A percentile compares a stretch with the other conserved stretches of the same genome.
Evolutionary conservation across 2,797 vertebrate genomes (phyloP).

Genomic region (Zalophus californianus): DNA sequence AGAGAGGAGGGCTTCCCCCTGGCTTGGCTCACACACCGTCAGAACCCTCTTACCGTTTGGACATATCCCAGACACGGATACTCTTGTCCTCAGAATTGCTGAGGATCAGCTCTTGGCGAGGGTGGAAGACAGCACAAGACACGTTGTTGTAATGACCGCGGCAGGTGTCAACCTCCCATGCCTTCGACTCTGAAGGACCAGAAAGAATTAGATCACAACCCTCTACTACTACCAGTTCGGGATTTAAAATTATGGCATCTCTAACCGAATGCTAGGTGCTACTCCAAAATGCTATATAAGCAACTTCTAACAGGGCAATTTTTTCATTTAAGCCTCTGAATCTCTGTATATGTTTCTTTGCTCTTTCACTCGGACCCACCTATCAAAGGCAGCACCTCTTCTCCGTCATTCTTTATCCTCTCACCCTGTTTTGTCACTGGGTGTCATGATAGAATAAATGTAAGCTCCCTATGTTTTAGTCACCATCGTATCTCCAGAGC

Average conservation of each 20-base stretch:
- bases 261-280: neutral
- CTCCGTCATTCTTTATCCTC: neutral
- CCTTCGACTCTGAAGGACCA: slow-evolving; percentile 93
- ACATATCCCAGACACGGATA: slow-evolving; percentile 99
- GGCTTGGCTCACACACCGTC: neutral
- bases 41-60: slow-evolving; percentile 89
- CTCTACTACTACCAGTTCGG: neutral
- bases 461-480: neutral
- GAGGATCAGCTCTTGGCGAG: slow-evolving; percentile 97
- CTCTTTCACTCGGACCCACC: neutral
- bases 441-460: neutral
- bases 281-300: neutral
- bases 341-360: neutral
- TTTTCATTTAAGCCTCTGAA: neutral
- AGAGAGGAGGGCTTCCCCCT: neutral
- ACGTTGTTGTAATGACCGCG: slow-evolving; percentile 99
- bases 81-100: slow-evolving; percentile 99
- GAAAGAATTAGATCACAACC: neutral
- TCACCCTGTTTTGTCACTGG: neutral
- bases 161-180: slow-evolving; percentile 98
- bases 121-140: slow-evolving; percentile 97
- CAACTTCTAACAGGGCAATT: neutral
- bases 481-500: neutral
- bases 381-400: neutral
- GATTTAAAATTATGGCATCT: neutral